Conservation (phyloP, 2,113 vertebrate species). For the Pica pica region DNA sequence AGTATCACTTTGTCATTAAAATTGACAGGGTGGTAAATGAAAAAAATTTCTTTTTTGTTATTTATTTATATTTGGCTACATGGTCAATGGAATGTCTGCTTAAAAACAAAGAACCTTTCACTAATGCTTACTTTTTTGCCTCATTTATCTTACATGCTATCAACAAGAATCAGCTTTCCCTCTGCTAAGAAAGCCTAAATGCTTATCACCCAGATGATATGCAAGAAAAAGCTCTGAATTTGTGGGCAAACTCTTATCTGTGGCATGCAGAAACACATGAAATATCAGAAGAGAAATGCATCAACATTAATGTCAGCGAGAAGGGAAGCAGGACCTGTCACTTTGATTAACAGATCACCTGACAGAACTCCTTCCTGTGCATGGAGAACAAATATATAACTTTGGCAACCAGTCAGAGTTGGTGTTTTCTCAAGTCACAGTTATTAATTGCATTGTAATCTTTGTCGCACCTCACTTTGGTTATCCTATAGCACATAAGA, state of each 20-base stretch:
- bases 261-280: slow-evolving; percentile 31
- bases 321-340: neutral
- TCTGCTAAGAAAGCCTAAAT: neutral
- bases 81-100: slow-evolving; percentile 1
- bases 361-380: slow-evolving; percentile 6
- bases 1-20: slow-evolving; percentile 25
- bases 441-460: slow-evolving; percentile 25
- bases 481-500: neutral
- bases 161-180: slow-evolving; percentile 11
- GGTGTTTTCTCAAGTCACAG: slow-evolving; percentile 36
- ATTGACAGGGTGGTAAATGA: neutral
- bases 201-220: slow-evolving; percentile 31
- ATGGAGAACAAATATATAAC: neutral
- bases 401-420: neutral
- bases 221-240: neutral
- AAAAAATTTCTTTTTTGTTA: neutral
- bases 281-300: slow-evolving; percentile 44
- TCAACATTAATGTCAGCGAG: slow-evolving; percentile 11
- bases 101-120: slow-evolving; percentile 47
- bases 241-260: slow-evolving; percentile 43
- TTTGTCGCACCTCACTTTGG: neutral
- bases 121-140: neutral
- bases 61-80: slow-evolving; percentile 25
- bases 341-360: slow-evolving; percentile 36
- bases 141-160: slow-evolving; percentile 47